A percentile compares a stretch with the other conserved stretches of the same genome.
Conservation (phyloP, 2,113 vertebrate genomes). For the Ardeotis arabs region DNA sequence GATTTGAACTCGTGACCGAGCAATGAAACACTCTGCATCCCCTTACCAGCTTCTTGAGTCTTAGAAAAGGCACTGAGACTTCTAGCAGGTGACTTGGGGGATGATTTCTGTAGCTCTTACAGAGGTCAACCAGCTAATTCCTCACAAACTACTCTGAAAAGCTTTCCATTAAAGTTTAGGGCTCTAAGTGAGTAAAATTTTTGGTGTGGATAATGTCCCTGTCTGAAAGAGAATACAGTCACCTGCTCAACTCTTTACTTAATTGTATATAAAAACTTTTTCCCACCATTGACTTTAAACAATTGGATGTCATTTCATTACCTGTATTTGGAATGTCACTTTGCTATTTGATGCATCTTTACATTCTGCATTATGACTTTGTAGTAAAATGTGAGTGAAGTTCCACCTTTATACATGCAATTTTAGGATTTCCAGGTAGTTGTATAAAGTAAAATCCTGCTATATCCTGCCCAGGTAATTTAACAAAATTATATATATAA, state of each 20-base stretch:
- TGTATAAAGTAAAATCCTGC: neutral
- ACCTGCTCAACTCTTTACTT: neutral
- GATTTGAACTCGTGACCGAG: neutral
- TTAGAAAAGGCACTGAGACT: neutral
- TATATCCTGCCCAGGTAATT: slow-evolving; percentile 67
- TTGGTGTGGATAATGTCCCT: neutral
- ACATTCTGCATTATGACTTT: neutral
- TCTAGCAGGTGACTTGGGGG: neutral
- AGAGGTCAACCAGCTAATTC: neutral
- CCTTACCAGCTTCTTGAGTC: neutral
- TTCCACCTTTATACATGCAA: neutral
- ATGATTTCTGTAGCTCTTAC: neutral
- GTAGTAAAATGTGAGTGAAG: neutral
- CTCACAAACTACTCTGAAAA: neutral
- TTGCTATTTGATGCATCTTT: neutral
- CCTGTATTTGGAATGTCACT: neutral
- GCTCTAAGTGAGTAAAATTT: neutral
- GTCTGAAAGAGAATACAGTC: neutral
- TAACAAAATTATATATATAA: slow-evolving; percentile 54
- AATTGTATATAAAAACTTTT: neutral
- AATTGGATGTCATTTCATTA: neutral
- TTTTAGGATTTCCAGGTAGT: slow-evolving; percentile 25
- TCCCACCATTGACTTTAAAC: neutral
- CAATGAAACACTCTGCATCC: neutral
- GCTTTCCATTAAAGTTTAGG: neutral